phyloP scores from a whole-genome alignment of 1,140 invertebrate species.

The Pogonomyrmex barbatus region DNA sequence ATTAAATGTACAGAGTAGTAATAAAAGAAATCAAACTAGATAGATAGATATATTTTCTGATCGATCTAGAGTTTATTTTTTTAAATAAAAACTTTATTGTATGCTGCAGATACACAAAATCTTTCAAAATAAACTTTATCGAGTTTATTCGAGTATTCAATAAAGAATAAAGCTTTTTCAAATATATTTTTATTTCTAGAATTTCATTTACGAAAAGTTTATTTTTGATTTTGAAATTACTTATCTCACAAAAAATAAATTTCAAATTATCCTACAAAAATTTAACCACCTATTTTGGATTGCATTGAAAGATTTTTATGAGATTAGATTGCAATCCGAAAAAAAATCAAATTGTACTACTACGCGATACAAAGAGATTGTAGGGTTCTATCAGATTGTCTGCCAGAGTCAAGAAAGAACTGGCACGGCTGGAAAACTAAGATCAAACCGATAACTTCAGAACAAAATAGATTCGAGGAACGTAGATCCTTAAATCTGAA shows the following conservation, averaged over 20 bases:
- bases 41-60: neutral
- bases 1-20: neutral
- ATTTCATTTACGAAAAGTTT: neutral
- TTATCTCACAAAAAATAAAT: too few relatives aligned
- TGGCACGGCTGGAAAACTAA: constrained; percentile 75
- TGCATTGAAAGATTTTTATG: constrained; percentile 16
- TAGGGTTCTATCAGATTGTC: constrained; percentile 75
- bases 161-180: neutral
- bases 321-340: constrained; percentile 45
- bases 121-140: neutral
- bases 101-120: neutral
- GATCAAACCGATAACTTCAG: constrained; percentile 70
- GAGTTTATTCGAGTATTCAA: neutral
- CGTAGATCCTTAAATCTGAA: neutral
- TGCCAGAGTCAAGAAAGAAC: constrained; percentile 51
- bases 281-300: neutral
- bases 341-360: constrained; percentile 49
- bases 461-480: constrained; percentile 52
- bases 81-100: neutral
- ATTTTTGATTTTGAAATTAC: neutral
- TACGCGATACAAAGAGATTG: constrained; percentile 67
- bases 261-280: neutral
- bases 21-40: neutral
- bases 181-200: neutral
- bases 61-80: neutral